Base-by-base conservation (phyloP, 2,113 vertebrate species). In the Zosterops hypoxanthus region DNA sequence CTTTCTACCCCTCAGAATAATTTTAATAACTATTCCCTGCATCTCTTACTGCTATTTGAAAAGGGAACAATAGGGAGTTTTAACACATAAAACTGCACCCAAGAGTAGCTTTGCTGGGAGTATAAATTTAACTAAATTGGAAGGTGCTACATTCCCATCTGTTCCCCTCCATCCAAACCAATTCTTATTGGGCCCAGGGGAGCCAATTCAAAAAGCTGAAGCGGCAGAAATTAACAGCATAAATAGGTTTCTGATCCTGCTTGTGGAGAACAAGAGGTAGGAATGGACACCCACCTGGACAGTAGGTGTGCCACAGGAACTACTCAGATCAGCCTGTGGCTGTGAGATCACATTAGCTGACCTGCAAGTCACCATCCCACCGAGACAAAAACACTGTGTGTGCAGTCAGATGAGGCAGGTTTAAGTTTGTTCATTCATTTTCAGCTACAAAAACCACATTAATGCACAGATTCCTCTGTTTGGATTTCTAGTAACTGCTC, bases 321-420 rank as follows among this genome's bases (percentile, higher is more conserved):
- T n/a, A 36, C 33, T 53, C 39, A 33, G 28, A 49, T 2, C 69
- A 63, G 28, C 22, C 44, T 39, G 18, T 24, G 56, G 6, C 4
- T 26, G 18, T 11, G 18, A 57, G 46, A 60, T 41, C 26, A 11
- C 0, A 0, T 39, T 39, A 49, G 19, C 4, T 56, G 29, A 49
- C 33, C 53, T 28, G 36, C 25, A 49, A 65, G 9, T 19, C 64
- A 59, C 19, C 34, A 64, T 9, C 25, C 41, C 33, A n/a, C 2
- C 0, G 0, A 63, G 14, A 21, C 11, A 63, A 71, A 63, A 53
- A 55, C 6, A 5, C 11, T 10, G 8, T 2, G 4, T 1, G 4
- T 5, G 12, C 61, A 22, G 19, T 3, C 26, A 80, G 42, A 39
- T 14, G 2, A 64, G 2, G 18, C 2, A 34, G 4, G 41, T n/a